These are phyloP conservation scores for Arvicanthis niloticus DNA, from an alignment of 2,113 vertebrate species.

Conservation along the genomic window DNA sequence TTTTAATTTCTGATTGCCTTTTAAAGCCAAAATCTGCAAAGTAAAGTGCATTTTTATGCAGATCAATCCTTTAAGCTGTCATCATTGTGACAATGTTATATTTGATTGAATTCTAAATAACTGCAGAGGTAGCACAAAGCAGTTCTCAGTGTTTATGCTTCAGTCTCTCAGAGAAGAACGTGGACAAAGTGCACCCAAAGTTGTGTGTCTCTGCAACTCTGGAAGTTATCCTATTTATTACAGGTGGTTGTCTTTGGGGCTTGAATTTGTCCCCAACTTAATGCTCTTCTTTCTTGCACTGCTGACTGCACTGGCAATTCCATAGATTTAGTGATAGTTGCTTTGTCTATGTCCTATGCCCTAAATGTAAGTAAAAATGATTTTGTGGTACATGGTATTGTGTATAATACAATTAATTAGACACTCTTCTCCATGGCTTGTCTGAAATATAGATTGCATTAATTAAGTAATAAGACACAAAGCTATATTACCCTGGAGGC, in stretches of 20 bases:
- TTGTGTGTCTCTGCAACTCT: not conserved
- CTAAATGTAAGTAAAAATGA: slow-evolving; percentile 85
- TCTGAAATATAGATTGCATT: slow-evolving; percentile 61
- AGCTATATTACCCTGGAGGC: slow-evolving; percentile 24
- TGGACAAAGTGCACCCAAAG: not conserved
- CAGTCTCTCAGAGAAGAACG: not conserved
- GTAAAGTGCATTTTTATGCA: slow-evolving; percentile 17
- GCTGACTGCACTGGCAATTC: slow-evolving; percentile 75
- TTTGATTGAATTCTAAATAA: slow-evolving; percentile 32
- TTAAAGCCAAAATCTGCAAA: slow-evolving; percentile 60
- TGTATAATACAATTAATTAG: slow-evolving; percentile 64
- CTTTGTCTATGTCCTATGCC: slow-evolving; percentile 85
- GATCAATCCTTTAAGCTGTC: slow-evolving; percentile 35
- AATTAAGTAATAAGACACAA: slow-evolving; percentile 36
- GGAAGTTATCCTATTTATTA: slow-evolving; percentile 44
- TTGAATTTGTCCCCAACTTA: slow-evolving; percentile 84
- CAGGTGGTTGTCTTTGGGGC: slow-evolving; percentile 84
- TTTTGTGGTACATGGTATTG: slow-evolving; percentile 33
- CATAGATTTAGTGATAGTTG: slow-evolving; percentile 82
- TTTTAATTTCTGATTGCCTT: slow-evolving; percentile 46
- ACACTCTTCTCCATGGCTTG: slow-evolving; percentile 20
- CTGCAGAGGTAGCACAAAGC: not conserved
- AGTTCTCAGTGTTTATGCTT: not conserved
- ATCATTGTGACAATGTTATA: not conserved
- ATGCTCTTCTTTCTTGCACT: slow-evolving; percentile 84